Evolutionary conservation across 2,888 invertebrate genomes (phyloP).

Genomic region (Boloria selene): DNA sequence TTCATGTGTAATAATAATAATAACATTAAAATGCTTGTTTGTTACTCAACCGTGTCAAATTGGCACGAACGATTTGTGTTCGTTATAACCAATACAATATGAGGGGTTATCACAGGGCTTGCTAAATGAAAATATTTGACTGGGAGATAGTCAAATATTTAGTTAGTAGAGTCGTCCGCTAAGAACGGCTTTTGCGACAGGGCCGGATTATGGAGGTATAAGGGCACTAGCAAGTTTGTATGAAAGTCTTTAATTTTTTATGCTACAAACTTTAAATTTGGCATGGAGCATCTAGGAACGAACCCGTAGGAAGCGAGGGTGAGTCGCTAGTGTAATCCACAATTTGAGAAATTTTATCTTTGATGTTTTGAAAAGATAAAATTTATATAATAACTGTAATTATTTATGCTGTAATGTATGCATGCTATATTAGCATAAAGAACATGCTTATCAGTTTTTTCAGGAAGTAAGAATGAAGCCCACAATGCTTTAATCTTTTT

Average conservation of each 20-base stretch:
- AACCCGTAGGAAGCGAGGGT: too few relatives aligned
- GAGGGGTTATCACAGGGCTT: not conserved
- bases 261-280: too few relatives aligned
- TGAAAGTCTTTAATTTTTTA: too few relatives aligned
- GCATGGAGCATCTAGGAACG: too few relatives aligned
- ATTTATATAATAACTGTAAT: not conserved
- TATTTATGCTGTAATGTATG: not conserved
- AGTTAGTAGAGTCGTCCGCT: too few relatives aligned
- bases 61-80: not conserved
- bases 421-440: conserved; percentile 29
- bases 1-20: not conserved
- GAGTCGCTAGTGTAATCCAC: not conserved
- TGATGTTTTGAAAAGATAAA: not conserved
- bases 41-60: not conserved
- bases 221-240: too few relatives aligned
- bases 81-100: not conserved
- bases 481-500: too few relatives aligned
- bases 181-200: too few relatives aligned
- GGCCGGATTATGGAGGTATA: too few relatives aligned
- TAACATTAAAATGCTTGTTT: not conserved
- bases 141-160: too few relatives aligned
- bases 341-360: not conserved
- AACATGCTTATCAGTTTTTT: conserved; percentile 1
- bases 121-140: too few relatives aligned
- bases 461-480: not conserved